Conservation (phyloP, 2,113 vertebrate genomes). For the Trogon surrucura region DNA sequence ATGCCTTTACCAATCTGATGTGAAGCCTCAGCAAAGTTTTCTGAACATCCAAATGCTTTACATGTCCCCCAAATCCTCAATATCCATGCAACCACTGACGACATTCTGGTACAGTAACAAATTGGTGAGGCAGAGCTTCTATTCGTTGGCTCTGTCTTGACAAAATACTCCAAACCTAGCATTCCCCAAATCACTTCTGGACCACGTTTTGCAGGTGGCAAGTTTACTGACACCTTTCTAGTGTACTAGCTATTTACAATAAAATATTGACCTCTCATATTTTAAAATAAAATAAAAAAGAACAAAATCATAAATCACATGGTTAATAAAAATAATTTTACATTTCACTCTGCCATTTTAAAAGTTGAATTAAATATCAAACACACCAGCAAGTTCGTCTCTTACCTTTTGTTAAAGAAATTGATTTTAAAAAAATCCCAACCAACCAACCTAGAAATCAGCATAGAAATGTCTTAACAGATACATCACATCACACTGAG, state of each 20-base stretch:
- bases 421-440: rapidly evolving
- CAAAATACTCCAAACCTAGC: neutral
- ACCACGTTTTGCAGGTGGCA: neutral
- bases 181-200: neutral
- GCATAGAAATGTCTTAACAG: neutral
- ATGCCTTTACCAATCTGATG: neutral
- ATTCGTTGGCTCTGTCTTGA: neutral
- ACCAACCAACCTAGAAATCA: neutral
- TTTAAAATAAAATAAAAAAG: neutral
- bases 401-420: neutral
- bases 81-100: neutral
- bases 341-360: neutral
- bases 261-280: neutral
- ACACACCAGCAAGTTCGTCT: neutral
- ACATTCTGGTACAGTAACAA: neutral
- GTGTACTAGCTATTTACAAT: neutral
- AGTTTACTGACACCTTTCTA: neutral
- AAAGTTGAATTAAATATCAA: neutral
- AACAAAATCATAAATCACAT: neutral
- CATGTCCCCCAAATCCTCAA: neutral
- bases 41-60: neutral
- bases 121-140: neutral
- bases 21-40: neutral
- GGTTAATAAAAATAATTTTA: neutral
- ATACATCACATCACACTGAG: neutral